Evolutionary conservation across 2,888 invertebrate genomes (phyloP), one percentile per base, ranked within the genome.

Genomic region (Diloba caeruleocephala): DNA sequence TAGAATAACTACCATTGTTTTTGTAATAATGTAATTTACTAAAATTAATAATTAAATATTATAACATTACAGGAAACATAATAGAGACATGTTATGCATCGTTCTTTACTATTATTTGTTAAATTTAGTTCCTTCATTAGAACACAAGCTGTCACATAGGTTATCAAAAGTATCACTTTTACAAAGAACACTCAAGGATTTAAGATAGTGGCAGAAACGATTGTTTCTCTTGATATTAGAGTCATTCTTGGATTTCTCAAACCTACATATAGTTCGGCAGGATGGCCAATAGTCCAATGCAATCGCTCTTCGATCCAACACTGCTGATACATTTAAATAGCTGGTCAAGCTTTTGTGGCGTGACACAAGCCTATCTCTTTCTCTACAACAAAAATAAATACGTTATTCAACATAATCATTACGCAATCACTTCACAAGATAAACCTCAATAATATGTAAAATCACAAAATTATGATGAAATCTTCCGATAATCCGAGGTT

Each of bases 181-280:
- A 67, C 94, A 94, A 51, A 89, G 88, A 33, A 92, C 79, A 75
- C 92, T 93, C 50, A 95, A 81, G 38, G 94, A 94, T 67, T 95
- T 95, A n/a, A 97, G 91, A 86, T 97, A 97, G 83, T 97, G 96
- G 85, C 96, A 96, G 86, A 96, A 97, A 48, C 97, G 94, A 76
- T 96, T 96, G 57, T 96, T 95, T 55, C 97, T 94, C 78, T 96
- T 96, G 1, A 81, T 88, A 71, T 94, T 95, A 17, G 77, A 84
- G 36, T 94, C 93, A 23, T 94, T 93, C 73, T 96, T 95, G 9
- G 74, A 74, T 67, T 94, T 94, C 79, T 97, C 97, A 31, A 94
- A 90, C 61, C 96, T 94, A 63, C 96, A 96, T 46, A 98, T 96
- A 10, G 94, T 85, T 23, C 97, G 94, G 62, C 97, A 90, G 0